Evolutionary conservation across 2,888 invertebrate species (phyloP), one percentile per base, ranked within the genome.

Genomic region (Pyrrhosoma nymphula): DNA sequence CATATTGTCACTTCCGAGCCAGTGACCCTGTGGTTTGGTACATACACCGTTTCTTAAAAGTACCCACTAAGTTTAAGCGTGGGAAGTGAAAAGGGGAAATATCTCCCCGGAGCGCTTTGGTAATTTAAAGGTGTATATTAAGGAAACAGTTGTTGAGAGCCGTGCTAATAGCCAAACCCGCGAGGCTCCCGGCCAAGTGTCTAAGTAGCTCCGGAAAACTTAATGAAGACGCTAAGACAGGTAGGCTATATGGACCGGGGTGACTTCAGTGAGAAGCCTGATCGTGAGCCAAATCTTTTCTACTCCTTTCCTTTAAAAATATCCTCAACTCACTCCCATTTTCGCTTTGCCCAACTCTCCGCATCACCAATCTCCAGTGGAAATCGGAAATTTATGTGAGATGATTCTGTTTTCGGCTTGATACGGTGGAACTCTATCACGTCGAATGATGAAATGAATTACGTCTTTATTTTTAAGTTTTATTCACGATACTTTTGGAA

Each of bases 171-270:
- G 82, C 82, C 82, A 82, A 35, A 35, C 82, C 18, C 82, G 16
- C 30, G 82, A 30, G 82, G 82, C 82, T 82, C 82, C 2, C 82
- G 35, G 82, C 82, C 82, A 82, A 82, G 30, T 30, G 82, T n/a
- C 82, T 82, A 82, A 82, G 82, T 82, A 82, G 82, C 82, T 82
- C 82, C 82, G 82, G 82, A 82, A 82, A 82, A 82, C 82, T 82
- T 82, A 82, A 82, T 82, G 82, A 82, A 82, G 82, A 82, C 82
- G 35, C 82, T 82, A 18, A 82, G 82, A 82, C 82, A 82, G 82
- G 82, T 82, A 82, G 35, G 35, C 35, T 82, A 82, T 82, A 82
- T 82, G 82, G 82, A 35, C 82, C 82, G 82, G 35, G 82, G 30
- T 82, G 82, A 82, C 82, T 82, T 82, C 35, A 82, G 82, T 30